These are phyloP conservation scores for Hipparchia semele DNA, from an alignment of 2,888 invertebrate genomes.

Conservation along the genomic window DNA sequence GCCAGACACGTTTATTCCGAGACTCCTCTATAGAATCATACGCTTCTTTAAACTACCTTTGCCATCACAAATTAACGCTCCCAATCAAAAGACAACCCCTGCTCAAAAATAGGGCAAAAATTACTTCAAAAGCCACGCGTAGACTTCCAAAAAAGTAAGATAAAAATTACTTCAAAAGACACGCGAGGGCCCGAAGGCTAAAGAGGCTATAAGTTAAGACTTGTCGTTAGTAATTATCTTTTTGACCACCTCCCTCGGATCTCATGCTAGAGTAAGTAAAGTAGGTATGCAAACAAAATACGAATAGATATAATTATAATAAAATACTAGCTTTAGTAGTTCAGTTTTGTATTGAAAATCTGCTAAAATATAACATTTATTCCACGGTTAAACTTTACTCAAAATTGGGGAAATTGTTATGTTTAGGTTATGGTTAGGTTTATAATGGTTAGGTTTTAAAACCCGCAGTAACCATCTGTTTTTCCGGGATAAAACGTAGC, in stretches of 20 bases:
- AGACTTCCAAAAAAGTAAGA: constrained; percentile 25
- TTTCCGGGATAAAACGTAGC: no score
- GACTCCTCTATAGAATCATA: constrained; percentile 15
- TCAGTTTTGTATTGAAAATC: no score
- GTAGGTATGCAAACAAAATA: background rate
- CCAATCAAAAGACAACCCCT: constrained; percentile 28
- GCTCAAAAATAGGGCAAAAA: constrained; percentile 25
- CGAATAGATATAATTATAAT: no score
- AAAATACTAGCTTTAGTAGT: no score
- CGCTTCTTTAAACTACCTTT: constrained; percentile 21
- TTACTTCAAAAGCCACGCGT: constrained; percentile 26
- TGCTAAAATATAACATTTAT: no score
- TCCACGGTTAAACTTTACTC: no score
- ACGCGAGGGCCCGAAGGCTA: constrained; percentile 32
- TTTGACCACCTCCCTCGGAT: background rate
- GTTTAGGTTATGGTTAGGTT: no score
- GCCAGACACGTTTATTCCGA: constrained; percentile 16
- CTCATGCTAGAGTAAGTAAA: background rate
- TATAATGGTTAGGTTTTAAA: no score
- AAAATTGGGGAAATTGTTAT: no score
- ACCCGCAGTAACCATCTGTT: no score
- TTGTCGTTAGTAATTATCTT: constrained; percentile 64
- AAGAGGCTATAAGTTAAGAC: constrained; percentile 43
- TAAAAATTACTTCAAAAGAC: constrained; percentile 34
- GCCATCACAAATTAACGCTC: constrained; percentile 27